phyloP scores from a whole-genome alignment of 2,113 vertebrate species.

The Ailurus styani region DNA sequence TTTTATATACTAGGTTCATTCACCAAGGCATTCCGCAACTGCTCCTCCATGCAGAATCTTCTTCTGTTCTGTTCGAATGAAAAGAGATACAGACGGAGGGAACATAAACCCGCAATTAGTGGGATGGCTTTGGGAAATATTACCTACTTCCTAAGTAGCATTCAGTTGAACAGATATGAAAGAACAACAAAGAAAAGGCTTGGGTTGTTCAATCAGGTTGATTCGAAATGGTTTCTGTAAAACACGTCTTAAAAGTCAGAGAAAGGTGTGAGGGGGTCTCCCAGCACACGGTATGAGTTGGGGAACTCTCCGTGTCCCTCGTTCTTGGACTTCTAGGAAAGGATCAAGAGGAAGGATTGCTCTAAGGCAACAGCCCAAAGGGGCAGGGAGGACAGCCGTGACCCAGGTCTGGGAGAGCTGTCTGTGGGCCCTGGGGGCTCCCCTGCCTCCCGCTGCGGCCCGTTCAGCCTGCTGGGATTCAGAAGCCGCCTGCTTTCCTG shows the following conservation, averaged over 20 bases:
- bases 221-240: background rate
- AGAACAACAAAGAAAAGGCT: background rate
- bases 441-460: background rate
- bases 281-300: fast-evolving
- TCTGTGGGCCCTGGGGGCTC: background rate
- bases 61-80: background rate
- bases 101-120: fast-evolving
- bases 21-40: background rate
- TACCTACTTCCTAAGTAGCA: background rate
- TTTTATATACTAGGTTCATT: background rate
- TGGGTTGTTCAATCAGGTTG: background rate
- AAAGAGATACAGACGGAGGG: background rate
- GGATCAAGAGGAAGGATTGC: background rate
- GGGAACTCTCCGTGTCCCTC: background rate
- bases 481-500: background rate
- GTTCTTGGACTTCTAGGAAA: background rate
- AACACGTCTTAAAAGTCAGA: background rate
- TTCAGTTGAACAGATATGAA: background rate
- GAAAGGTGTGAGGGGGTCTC: fast-evolving
- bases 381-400: fast-evolving
- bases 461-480: slow-evolving; percentile 31
- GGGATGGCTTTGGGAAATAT: background rate
- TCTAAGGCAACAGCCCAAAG: background rate
- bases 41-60: background rate
- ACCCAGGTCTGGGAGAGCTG: background rate